phyloP scores from a whole-genome alignment of 2,113 vertebrate species.

The Charadrius vociferus region DNA sequence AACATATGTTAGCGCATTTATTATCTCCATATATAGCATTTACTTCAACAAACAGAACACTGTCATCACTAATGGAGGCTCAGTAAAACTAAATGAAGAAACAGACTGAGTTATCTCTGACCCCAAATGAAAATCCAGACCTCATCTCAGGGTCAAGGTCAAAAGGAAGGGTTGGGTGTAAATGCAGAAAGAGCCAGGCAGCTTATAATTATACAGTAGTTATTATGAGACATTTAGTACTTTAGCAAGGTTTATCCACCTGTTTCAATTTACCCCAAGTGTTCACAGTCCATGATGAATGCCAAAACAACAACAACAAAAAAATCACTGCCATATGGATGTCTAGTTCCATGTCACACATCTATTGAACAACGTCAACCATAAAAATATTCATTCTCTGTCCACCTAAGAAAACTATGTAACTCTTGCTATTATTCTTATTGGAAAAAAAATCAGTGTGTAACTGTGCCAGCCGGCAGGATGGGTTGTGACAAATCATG shows the following conservation, averaged over 20 bases:
- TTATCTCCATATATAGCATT: background rate
- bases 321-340: background rate
- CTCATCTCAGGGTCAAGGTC: constrained; percentile 62
- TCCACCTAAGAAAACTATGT: background rate
- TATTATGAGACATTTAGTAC: constrained; percentile 10
- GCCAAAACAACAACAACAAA: background rate
- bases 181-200: constrained; percentile 19
- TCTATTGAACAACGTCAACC: background rate
- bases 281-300: background rate
- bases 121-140: constrained; percentile 63
- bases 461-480: background rate
- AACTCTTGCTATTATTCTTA: background rate
- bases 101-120: constrained; percentile 53
- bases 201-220: constrained; percentile 29
- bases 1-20: background rate
- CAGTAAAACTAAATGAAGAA: background rate
- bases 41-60: constrained; percentile 40
- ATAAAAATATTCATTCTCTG: background rate
- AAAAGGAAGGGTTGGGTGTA: constrained; percentile 26
- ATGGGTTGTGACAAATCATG: background rate
- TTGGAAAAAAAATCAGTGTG: background rate
- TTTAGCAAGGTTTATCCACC: constrained; percentile 40
- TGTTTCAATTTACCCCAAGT: constrained; percentile 26
- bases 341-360: background rate
- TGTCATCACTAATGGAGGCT: constrained; percentile 32